phyloP scores from a whole-genome alignment of 2,797 vertebrate genomes.

The Pangasius larnaudii region DNA sequence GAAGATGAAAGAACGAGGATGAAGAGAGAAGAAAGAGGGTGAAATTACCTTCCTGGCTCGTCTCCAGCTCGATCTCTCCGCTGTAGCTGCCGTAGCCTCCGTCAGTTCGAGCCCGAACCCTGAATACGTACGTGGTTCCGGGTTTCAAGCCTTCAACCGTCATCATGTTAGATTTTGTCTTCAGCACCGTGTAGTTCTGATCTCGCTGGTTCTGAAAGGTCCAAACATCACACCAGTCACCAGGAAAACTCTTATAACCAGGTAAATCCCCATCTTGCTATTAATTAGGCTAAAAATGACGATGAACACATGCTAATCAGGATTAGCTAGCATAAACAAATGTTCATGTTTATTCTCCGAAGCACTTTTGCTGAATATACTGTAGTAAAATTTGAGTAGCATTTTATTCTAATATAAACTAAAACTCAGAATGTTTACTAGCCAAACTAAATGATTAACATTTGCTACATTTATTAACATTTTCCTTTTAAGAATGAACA shows the following conservation, averaged over 20 bases:
- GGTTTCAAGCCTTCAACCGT: slow-evolving; percentile 84
- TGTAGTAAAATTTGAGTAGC: no score
- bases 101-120: slow-evolving; percentile 80
- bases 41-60: slow-evolving; percentile 80
- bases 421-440: no score
- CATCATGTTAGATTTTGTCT: slow-evolving; percentile 84
- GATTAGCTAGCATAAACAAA: neutral
- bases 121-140: slow-evolving; percentile 82
- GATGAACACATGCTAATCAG: neutral
- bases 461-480: no score
- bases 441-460: no score
- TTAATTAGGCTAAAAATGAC: neutral
- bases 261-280: neutral
- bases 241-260: neutral
- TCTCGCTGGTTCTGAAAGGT: slow-evolving; percentile 81
- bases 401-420: no score
- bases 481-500: neutral
- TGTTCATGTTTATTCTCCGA: neutral
- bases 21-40: neutral
- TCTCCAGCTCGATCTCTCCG: slow-evolving; percentile 84
- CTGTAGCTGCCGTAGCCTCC: slow-evolving; percentile 83
- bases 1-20: neutral
- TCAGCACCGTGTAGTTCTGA: slow-evolving; percentile 84
- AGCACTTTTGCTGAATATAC: neutral
- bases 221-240: neutral